Evolutionary conservation across 2,113 vertebrate genomes (phyloP), one percentile per base, ranked within the genome.

Genomic region (Sinocyclocheilus rhinocerous): DNA sequence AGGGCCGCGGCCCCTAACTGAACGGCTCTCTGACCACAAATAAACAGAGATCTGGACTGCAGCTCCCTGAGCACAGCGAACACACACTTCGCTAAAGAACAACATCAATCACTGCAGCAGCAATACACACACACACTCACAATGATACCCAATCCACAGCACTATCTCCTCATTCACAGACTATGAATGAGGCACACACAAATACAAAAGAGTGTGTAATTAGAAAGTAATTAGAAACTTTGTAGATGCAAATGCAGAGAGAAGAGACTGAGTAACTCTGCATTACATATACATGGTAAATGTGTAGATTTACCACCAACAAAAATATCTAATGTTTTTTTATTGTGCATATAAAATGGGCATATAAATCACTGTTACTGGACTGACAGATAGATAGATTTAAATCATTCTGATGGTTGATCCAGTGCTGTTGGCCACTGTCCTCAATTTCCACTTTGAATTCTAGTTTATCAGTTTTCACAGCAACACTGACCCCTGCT

Each of bases 81-180:
- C 91, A 85, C 87, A 92, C 81, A 86, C 88, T 88, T 90, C 90
- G 88, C 90, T 91, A 89, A 90, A 92, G 90, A 90, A 94, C 88
- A 86, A 91, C 92, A 95, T 94, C 92, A 95, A 95, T 95, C 94
- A 77, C 48, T 77, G 18, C 76, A 77, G 50, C 76, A 33, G 15
- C 7, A 26, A 93, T 91, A 90, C n/a, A 77, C 76, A 84, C 33
- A 70, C n/a, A 42, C n/a, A 78, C 63, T 78, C 45, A 80, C 73
- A 42, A 20, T 10, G 8, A 39, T 42, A 12, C 36, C 4, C 69
- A 22, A 42, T 42, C 33, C 36, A 72, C 69, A 72, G 69, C 69
- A 72, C 9, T 20, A 8, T 70, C 26, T 69, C 65, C 16, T 20
- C 26, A 36, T 36, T 69, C 29, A 69, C 67, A 7, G 36, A 39